Evolutionary conservation across 2,113 vertebrate genomes (phyloP).

Genomic region (Sylvilagus bachmani): DNA sequence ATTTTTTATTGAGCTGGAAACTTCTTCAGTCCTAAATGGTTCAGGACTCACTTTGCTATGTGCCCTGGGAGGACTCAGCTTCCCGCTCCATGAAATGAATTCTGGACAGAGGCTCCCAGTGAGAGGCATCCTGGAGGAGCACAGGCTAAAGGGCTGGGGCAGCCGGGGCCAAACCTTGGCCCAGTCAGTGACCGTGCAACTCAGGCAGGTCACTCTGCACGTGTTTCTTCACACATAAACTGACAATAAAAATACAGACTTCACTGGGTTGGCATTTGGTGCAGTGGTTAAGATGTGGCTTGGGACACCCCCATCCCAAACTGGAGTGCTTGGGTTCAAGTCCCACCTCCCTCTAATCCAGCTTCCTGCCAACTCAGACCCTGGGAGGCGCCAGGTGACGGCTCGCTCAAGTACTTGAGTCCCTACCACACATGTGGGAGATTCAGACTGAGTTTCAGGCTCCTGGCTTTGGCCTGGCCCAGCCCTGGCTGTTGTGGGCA

Average conservation of each 20-base stretch:
- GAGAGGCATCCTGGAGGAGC: neutral
- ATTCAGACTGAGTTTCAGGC: too few species aligned
- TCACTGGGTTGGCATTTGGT: too few species aligned
- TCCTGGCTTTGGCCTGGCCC: too few species aligned
- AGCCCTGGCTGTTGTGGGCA: too few species aligned
- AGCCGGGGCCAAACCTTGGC: neutral
- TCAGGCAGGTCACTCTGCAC: neutral
- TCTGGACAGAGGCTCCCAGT: neutral
- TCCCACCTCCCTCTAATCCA: too few species aligned
- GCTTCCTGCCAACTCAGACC: too few species aligned
- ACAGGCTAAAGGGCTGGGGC: neutral
- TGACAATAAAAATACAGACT: neutral
- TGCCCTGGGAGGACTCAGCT: neutral
- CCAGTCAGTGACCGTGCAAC: neutral
- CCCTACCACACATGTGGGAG: too few species aligned
- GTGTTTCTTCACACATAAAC: conserved; percentile 1
- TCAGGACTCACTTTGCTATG: neutral
- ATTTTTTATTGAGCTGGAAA: neutral
- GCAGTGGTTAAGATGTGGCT: too few species aligned
- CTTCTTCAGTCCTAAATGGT: neutral
- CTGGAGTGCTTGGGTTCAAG: too few species aligned
- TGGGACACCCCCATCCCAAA: too few species aligned
- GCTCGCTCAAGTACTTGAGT: too few species aligned
- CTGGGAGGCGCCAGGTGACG: too few species aligned
- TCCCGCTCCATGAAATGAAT: neutral